A percentile compares a stretch with the other conserved stretches of the same genome.
Conservation (phyloP, 2,113 vertebrate species). For the Pollachius pollachius region DNA sequence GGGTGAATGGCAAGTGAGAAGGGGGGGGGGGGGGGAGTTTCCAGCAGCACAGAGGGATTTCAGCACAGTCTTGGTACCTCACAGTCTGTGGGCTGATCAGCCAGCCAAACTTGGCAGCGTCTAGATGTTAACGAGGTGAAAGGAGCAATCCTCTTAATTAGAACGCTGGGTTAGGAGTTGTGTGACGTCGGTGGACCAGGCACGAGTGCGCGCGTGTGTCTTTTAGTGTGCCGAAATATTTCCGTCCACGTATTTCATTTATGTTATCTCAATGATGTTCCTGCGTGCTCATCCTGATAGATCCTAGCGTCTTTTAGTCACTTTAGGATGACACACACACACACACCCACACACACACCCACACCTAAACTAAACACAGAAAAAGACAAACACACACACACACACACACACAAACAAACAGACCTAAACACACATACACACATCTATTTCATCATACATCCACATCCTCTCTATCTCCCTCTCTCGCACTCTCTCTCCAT, state of each 20-base stretch:
- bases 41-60: too few relatives aligned
- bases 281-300: constrained; percentile 30
- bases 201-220: neutral
- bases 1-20: too few relatives aligned
- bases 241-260: constrained; percentile 1
- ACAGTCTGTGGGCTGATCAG: too few relatives aligned
- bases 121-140: too few relatives aligned
- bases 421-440: neutral
- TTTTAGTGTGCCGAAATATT: constrained; percentile 12
- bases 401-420: neutral
- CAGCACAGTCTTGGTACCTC: too few relatives aligned
- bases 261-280: constrained; percentile 26
- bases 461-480: neutral
- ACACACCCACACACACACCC: neutral
- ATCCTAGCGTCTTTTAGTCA: too few relatives aligned
- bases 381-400: constrained; percentile 3
- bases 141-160: too few relatives aligned
- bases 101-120: too few relatives aligned
- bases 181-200: neutral
- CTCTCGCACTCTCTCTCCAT: neutral
- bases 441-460: neutral
- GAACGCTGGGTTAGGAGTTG: too few relatives aligned
- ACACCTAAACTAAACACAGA: constrained; percentile 8
- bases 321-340: too few relatives aligned
- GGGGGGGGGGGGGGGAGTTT: too few relatives aligned